Base-by-base conservation (phyloP, 2,888 invertebrate genomes). In the Parochlus steinenii region DNA sequence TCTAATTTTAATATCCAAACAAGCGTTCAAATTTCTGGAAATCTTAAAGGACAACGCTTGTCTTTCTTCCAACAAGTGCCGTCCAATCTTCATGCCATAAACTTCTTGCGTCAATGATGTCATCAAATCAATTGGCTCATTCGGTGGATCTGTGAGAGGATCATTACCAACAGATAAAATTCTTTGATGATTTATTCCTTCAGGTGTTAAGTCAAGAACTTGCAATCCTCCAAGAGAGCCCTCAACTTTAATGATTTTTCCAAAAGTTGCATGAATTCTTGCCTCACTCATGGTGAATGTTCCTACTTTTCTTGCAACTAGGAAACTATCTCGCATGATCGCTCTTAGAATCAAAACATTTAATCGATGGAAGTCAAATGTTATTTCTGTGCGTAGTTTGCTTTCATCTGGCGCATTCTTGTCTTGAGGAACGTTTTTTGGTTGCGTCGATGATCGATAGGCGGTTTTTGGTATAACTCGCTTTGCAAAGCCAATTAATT, bases 141-240 rank as follows among this genome's bases (percentile, higher is more conserved):
- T 31, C 37, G 55, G 54, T 18, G 60, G 53, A 46, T 67, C 72
- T 3, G 66, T 62, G 14, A 74, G 50, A 1, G 76, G 77, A 57
- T 82, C 80, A 39, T 73, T 69, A 2, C 90, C 90, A 8, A 89
- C 80, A 39, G 80, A 75, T 41, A 90, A 63, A 46, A 93, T 82
- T 45, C 87, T 67, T 55, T 86, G 75, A 61, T 90, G 89, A 44
- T 74, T 67, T 38, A 76, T 73, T 1, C 80, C 81, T 51, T 81
- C 82, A 20, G 79, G 74, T 14, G 87, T 87, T 48, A 92, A 72
- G 56, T 93, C 86, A 41, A 89, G 64, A 43, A 83, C 73, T 58
- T 92, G 92, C 44, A 93, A 68, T 6, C 93, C 93, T 41, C 92
- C 92, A 34, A 95, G 64, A 1, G 87, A 89, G 2, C 93, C 93